Evolutionary conservation across 2,888 invertebrate genomes (phyloP).

Genomic region (Aphrophora alni): DNA sequence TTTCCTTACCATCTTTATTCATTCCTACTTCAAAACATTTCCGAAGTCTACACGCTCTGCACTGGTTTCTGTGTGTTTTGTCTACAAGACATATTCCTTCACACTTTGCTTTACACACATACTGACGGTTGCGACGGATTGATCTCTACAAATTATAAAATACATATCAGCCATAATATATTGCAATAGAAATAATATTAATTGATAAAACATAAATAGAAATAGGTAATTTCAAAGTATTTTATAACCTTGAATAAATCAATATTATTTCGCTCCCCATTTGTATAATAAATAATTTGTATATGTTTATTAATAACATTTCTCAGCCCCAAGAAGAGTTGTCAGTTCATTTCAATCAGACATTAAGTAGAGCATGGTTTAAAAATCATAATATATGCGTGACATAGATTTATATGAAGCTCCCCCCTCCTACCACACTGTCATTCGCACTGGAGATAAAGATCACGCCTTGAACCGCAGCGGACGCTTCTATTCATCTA

Average conservation of each 20-base stretch:
- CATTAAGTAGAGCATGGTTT: too few relatives aligned
- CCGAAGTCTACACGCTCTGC: slow-evolving; percentile 88
- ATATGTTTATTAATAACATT: too few relatives aligned
- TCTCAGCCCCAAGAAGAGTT: too few relatives aligned
- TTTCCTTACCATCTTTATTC: slow-evolving; percentile 90
- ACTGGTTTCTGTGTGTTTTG: slow-evolving; percentile 96
- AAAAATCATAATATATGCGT: not conserved
- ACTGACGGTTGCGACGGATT: slow-evolving; percentile 92
- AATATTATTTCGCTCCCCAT: too few relatives aligned
- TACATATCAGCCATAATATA: not conserved
- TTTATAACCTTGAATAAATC: too few relatives aligned
- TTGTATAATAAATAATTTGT: too few relatives aligned
- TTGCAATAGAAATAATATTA: too few relatives aligned
- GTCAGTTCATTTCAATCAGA: too few relatives aligned
- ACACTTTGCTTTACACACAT: slow-evolving; percentile 91
- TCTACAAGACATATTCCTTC: slow-evolving; percentile 89
- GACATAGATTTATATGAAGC: not conserved
- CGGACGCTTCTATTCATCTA: not conserved
- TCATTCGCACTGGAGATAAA: too few relatives aligned
- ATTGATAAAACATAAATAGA: too few relatives aligned
- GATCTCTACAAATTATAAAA: slow-evolving; percentile 78
- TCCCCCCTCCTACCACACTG: not conserved
- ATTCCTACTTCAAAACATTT: slow-evolving; percentile 93
- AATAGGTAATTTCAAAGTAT: too few relatives aligned
- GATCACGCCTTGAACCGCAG: not conserved